Base-by-base conservation (phyloP, 2,888 invertebrate species). In the Tachina fera region DNA sequence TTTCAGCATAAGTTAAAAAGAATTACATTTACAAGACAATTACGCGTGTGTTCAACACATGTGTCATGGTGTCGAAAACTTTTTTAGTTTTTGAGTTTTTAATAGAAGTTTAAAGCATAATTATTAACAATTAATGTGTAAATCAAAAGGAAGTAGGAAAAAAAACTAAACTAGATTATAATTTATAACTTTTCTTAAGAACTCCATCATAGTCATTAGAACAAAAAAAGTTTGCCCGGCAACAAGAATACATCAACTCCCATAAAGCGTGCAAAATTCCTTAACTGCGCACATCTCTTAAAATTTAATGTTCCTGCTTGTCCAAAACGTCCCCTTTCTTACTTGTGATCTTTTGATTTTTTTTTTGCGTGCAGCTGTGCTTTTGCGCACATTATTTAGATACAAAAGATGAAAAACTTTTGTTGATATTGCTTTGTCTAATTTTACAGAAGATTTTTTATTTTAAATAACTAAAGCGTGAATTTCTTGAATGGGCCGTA, bases 11-110 rank as follows among this genome's bases (percentile, higher is more conserved):
- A 74, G 70, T 82, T 58, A 74, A 74, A 63, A 4, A 51, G 51
- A 31, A 47, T 74, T 63, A 85, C 84, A 85, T 63, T 74, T 63
- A 85, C 84, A 82, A 70, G 74, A 82, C 82, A 85, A 82, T 85
- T 78, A 77, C 72, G 70, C 74, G 78, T 81, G 78, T 81, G 74
- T 74, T 51, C 41, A 72, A 58, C 63, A 81, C 68, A 53, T 72
- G 58, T 11, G n/a, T n/a, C 22, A 13, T n/a, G 14, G 6, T 60
- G 16, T 13, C 31, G 31, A 31, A 31, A 31, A n/a, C n/a, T n/a
- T n/a, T n/a, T n/a, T n/a, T n/a, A 13, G 39, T 67, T 3, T 58
- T 77, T 58, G 41, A 16, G n/a, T 77, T 83, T 56, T 31, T 67
- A 31, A 9, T 31, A 16, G 0, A 43, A 39, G 22, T 22, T 22